Evolutionary conservation across 2,888 invertebrate species (phyloP).

Genomic region (Papilio demoleus): DNA sequence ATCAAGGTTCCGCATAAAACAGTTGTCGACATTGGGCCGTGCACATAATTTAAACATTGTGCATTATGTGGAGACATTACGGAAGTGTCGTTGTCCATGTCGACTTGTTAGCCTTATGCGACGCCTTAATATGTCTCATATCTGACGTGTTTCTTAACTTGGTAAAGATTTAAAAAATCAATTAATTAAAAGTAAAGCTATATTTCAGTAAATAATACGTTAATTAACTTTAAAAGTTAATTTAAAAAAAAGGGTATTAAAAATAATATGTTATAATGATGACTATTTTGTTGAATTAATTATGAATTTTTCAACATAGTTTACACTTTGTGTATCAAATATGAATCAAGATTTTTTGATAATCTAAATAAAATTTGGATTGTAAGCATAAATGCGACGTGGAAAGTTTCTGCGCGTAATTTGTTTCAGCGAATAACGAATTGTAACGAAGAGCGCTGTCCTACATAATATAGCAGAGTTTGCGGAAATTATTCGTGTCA

Average conservation of each 20-base stretch:
- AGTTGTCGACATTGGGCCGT: slow-evolving; percentile 72
- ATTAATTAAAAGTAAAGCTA: no score
- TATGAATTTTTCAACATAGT: no score
- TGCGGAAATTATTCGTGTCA: slow-evolving; percentile 9
- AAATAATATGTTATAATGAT: no score
- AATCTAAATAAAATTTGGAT: not conserved
- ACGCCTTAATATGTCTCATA: slow-evolving; percentile 52
- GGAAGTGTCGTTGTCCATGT: slow-evolving; percentile 69
- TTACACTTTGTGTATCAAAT: no score
- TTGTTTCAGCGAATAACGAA: not conserved
- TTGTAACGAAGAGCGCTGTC: not conserved
- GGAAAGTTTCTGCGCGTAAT: not conserved
- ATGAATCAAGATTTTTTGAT: no score
- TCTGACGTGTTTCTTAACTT: slow-evolving; percentile 25
- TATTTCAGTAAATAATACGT: no score
- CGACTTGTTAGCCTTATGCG: slow-evolving; percentile 69
- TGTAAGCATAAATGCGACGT: not conserved
- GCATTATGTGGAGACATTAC: slow-evolving; percentile 59
- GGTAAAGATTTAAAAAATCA: not conserved
- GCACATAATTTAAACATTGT: slow-evolving; percentile 65
- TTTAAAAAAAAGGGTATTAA: no score
- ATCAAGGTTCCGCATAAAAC: slow-evolving; percentile 69
- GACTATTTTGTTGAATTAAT: no score
- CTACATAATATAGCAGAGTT: not conserved
- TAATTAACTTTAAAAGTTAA: no score